Conservation (phyloP, 2,113 vertebrate species). For the Noctilio leporinus region DNA sequence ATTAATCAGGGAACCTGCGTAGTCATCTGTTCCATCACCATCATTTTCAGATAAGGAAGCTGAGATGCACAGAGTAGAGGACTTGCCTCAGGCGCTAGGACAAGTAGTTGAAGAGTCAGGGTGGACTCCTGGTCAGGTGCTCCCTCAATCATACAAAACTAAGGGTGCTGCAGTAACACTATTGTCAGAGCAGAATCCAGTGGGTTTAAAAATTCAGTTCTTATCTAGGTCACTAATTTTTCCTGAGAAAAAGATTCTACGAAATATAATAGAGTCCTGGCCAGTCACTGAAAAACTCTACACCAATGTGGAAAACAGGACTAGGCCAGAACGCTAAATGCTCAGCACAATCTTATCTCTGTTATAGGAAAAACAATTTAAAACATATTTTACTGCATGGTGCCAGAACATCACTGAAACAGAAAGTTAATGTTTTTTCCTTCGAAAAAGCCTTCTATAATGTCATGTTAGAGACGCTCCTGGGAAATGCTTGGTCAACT, state of each 20-base stretch:
- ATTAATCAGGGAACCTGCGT: background rate
- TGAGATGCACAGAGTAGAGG: background rate
- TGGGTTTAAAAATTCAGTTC: background rate
- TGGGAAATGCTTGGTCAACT: slow-evolving; percentile 28
- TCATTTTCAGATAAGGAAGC: background rate
- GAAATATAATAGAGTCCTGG: background rate
- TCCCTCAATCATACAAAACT: background rate
- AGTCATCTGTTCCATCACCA: background rate
- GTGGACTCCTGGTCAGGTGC: background rate
- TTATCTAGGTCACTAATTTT: background rate
- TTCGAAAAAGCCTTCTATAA: background rate
- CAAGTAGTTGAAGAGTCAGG: background rate
- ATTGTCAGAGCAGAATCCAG: background rate
- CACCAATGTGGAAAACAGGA: background rate
- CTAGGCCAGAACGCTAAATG: background rate
- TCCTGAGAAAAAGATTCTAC: background rate
- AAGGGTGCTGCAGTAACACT: background rate
- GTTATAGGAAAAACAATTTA: slow-evolving; percentile 32
- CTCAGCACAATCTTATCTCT: background rate
- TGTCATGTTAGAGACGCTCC: background rate
- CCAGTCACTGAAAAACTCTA: background rate
- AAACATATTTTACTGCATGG: background rate
- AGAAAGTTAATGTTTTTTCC: background rate
- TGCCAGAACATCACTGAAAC: slow-evolving; percentile 3
- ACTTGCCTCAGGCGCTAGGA: background rate